These are phyloP conservation scores for Maniola hyperantus DNA, from an alignment of 2,888 invertebrate genomes.

Conservation along the genomic window DNA sequence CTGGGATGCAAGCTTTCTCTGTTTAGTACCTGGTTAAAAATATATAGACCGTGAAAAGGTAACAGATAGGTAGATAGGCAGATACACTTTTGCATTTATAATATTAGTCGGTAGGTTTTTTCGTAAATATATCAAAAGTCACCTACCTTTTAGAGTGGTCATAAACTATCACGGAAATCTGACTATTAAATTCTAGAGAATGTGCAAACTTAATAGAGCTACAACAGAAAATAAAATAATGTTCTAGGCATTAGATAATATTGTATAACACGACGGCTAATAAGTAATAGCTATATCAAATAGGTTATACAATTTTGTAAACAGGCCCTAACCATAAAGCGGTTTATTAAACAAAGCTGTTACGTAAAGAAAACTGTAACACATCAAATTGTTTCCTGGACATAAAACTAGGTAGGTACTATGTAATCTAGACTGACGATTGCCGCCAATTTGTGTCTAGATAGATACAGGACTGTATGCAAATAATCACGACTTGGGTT, in stretches of 20 bases:
- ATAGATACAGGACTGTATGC: conserved; percentile 32
- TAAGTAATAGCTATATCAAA: background rate
- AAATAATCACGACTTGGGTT: conserved; percentile 35
- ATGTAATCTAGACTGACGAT: conserved; percentile 38
- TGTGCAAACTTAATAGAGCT: too few species aligned
- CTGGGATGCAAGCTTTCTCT: too few species aligned
- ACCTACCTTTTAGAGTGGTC: too few species aligned
- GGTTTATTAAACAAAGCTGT: conserved; percentile 18
- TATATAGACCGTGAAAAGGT: too few species aligned
- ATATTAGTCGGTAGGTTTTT: too few species aligned
- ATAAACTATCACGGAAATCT: too few species aligned
- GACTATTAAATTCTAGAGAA: background rate
- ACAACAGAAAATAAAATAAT: background rate
- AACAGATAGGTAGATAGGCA: too few species aligned
- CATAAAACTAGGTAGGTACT: conserved; percentile 34
- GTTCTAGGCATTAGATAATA: background rate
- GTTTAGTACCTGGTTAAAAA: too few species aligned
- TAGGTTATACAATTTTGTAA: conserved; percentile 17
- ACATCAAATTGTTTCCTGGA: conserved; percentile 44
- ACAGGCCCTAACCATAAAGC: conserved; percentile 19
- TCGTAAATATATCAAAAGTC: too few species aligned
- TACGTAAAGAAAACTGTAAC: conserved; percentile 28
- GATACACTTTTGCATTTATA: too few species aligned
- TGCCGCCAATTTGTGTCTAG: conserved; percentile 34
- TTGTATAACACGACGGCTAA: background rate